Evolutionary conservation across 23 tunicate species (phyloP).

Genomic region (Ciona savignyi): DNA sequence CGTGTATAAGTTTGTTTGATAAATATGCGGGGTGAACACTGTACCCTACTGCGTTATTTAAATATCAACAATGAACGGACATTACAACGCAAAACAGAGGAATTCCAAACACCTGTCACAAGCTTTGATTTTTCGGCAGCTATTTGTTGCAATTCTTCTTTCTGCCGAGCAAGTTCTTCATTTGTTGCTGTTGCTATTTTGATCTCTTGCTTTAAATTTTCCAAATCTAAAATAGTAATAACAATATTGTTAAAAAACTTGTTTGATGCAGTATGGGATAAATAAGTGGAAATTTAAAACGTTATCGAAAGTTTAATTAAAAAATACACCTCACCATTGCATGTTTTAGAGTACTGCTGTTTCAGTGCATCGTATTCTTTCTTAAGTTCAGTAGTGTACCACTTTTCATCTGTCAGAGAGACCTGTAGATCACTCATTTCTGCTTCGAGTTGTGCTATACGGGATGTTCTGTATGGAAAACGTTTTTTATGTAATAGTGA

Average conservation of each 20-base stretch:
- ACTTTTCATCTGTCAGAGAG: constrained; percentile 73
- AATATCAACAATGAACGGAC: no score
- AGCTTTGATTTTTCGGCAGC: constrained; percentile 30
- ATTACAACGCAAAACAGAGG: no score
- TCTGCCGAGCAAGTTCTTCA: constrained; percentile 81
- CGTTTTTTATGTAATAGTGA: no score
- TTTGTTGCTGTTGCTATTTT: constrained; percentile 50
- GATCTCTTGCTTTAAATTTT: constrained; percentile 52
- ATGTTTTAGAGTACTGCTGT: constrained; percentile 11
- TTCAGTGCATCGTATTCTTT: constrained; percentile 50
- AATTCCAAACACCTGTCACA: constrained; percentile 34
- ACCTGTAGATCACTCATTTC: constrained; percentile 57
- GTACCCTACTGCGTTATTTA: no score
- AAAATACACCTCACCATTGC: constrained; percentile 17
- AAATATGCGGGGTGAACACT: no score
- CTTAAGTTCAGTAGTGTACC: constrained; percentile 76
- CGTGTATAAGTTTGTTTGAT: no score
- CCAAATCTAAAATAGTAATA: constrained; percentile 20
- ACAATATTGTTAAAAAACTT: not conserved
- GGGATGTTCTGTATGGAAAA: not conserved
- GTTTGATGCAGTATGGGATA: no score
- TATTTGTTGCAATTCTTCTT: constrained; percentile 52
- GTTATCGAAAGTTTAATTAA: not conserved
- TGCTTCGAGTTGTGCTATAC: not conserved
- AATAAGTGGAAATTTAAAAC: not conserved